A percentile compares a stretch with the other conserved stretches of the same genome.
phyloP scores from a whole-genome alignment of 2,113 vertebrate species.

The Mungos mungo region DNA sequence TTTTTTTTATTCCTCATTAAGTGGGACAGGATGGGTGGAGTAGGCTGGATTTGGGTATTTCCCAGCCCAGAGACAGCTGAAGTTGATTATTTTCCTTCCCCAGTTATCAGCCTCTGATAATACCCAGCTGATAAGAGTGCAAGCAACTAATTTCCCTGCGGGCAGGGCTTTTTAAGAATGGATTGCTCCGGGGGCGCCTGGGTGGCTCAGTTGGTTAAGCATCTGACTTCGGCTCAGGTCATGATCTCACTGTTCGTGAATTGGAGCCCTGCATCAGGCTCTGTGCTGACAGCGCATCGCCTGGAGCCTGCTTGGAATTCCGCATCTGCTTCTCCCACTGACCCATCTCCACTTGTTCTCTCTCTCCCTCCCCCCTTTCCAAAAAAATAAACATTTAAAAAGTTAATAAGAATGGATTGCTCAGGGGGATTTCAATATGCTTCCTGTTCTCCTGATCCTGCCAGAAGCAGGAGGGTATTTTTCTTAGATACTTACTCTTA shows the following conservation, averaged over 20 bases:
- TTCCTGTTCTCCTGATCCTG: neutral
- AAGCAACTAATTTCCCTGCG: neutral
- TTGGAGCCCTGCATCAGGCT: too few relatives aligned
- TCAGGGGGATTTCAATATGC: neutral
- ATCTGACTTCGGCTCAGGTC: too few relatives aligned
- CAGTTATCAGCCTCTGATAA: neutral
- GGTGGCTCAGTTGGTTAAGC: too few relatives aligned
- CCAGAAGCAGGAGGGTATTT: neutral
- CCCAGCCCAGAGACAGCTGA: neutral
- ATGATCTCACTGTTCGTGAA: too few relatives aligned
- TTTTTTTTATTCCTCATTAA: neutral
- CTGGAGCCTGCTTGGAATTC: too few relatives aligned
- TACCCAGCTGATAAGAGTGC: neutral
- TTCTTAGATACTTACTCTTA: neutral
- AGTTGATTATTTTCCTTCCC: neutral
- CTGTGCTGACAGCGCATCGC: too few relatives aligned
- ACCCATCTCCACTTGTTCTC: too few relatives aligned
- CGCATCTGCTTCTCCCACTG: too few relatives aligned
- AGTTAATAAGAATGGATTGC: neutral
- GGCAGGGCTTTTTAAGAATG: neutral
- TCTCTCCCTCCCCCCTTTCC: too few relatives aligned
- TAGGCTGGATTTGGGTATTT: neutral
- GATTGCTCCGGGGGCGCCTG: too few relatives aligned
- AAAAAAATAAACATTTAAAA: too few relatives aligned
- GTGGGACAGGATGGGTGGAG: neutral